A percentile compares a stretch with the other conserved stretches of the same genome.
Evolutionary conservation across 2,113 vertebrate genomes (phyloP).

Genomic region (Rhineura floridana): DNA sequence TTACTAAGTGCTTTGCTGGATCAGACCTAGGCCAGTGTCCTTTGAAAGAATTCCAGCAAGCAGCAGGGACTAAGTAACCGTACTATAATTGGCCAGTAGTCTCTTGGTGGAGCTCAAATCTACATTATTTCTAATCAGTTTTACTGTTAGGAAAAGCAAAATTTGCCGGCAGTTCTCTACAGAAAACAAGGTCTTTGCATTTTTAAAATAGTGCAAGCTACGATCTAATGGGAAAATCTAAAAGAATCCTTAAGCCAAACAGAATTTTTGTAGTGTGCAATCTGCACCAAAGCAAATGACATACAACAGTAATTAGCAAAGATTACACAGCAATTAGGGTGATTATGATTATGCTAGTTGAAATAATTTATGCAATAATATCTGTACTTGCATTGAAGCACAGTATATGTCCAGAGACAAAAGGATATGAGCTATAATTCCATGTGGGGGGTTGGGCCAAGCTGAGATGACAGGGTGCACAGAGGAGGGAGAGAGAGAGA

Average conservation of each 20-base stretch:
- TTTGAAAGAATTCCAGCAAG: no score
- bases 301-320: constrained; percentile 80
- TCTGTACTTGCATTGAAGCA: constrained; percentile 57
- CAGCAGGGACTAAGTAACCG: no score
- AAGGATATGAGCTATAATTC: constrained; percentile 8
- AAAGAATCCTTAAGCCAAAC: constrained; percentile 57
- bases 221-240: neutral
- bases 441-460: neutral
- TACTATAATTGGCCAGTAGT: no score
- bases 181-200: neutral
- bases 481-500: no score
- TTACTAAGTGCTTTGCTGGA: no score
- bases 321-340: constrained; percentile 82
- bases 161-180: accelerated
- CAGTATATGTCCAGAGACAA: constrained; percentile 51
- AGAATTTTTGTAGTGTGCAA: constrained; percentile 66
- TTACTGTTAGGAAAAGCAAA: no score
- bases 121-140: no score
- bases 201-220: neutral
- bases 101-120: no score
- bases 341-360: constrained; percentile 75
- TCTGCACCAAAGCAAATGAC: constrained; percentile 78
- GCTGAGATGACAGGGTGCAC: neutral
- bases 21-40: no score
- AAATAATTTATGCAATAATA: constrained; percentile 77